Percentiles rank a stretch among this genome's conserved stretches.
These are phyloP conservation scores for Morelia viridis DNA, from an alignment of 2,797 vertebrate species.

Conservation along the genomic window DNA sequence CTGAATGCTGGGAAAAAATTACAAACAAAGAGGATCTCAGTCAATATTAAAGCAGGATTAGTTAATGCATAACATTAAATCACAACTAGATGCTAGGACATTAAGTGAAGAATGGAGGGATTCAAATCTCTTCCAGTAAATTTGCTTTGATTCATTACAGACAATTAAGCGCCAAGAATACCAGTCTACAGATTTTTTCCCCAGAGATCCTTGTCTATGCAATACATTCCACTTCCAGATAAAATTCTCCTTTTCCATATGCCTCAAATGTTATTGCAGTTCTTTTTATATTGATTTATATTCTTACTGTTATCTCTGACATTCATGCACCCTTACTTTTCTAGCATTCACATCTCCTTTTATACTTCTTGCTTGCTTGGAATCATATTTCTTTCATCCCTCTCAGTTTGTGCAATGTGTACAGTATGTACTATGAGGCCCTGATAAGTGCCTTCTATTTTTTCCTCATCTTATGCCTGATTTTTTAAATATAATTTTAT, in stretches of 20 bases:
- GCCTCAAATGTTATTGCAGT: background rate
- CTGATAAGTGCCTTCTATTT: background rate
- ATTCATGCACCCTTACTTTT: background rate
- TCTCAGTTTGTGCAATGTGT: background rate
- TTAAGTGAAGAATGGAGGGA: background rate
- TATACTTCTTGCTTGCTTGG: background rate
- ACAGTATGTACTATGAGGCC: background rate
- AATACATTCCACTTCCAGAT: background rate
- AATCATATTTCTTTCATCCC: background rate
- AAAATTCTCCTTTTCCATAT: background rate
- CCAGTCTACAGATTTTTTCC: background rate
- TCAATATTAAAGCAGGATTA: background rate
- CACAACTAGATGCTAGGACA: background rate
- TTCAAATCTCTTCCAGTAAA: background rate
- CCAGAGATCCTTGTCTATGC: background rate
- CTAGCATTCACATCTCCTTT: background rate
- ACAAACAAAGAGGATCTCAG: constrained; percentile 33
- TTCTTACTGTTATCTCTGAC: background rate
- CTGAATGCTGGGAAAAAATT: constrained; percentile 84
- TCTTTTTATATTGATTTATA: background rate
- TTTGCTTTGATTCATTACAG: background rate
- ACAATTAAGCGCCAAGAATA: background rate
- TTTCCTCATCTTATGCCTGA: background rate
- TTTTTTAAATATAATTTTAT: background rate
- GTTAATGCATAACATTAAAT: background rate